These are phyloP conservation scores for Chaetodon trifasciatus DNA, from an alignment of 2,797 vertebrate genomes.

Conservation along the genomic window DNA sequence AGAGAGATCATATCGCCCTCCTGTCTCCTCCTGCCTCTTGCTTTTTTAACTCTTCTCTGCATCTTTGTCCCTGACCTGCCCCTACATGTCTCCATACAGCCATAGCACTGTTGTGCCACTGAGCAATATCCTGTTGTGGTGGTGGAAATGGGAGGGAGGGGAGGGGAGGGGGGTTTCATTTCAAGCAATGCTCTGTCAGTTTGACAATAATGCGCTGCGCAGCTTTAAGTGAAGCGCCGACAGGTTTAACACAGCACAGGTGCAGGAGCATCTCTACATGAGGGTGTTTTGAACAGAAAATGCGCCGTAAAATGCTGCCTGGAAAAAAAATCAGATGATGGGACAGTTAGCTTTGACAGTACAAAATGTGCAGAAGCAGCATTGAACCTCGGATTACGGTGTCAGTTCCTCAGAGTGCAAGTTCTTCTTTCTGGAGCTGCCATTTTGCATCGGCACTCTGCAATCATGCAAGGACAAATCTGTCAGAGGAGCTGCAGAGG, in stretches of 20 bases:
- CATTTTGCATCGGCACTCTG: constrained; percentile 24
- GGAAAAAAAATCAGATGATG: background rate
- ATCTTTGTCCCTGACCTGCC: constrained; percentile 80
- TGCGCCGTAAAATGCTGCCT: background rate
- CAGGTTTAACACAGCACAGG: constrained; percentile 44
- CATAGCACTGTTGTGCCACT: constrained; percentile 69
- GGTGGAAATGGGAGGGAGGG: constrained; percentile 14
- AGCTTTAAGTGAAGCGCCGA: constrained; percentile 1
- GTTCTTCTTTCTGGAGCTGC: constrained; percentile 71
- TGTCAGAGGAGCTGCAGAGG: constrained; percentile 2
- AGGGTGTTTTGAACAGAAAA: background rate
- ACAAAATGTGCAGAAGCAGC: constrained; percentile 26
- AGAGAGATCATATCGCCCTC: constrained; percentile 74
- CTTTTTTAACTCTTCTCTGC: constrained; percentile 62
- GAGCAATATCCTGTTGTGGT: constrained; percentile 81
- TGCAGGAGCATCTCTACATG: constrained; percentile 22
- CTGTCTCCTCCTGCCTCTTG: constrained; percentile 61
- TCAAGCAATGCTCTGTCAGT: constrained; percentile 24
- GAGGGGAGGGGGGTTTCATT: background rate
- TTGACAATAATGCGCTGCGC: constrained; percentile 7
- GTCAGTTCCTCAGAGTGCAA: constrained; percentile 68
- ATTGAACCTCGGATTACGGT: constrained; percentile 14
- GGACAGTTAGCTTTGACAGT: background rate
- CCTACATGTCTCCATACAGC: constrained; percentile 77
- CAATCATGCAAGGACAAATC: constrained; percentile 5